A percentile compares a stretch with the other conserved stretches of the same genome.
Evolutionary conservation across 2,113 vertebrate species (phyloP).

Genomic region (Pica pica): DNA sequence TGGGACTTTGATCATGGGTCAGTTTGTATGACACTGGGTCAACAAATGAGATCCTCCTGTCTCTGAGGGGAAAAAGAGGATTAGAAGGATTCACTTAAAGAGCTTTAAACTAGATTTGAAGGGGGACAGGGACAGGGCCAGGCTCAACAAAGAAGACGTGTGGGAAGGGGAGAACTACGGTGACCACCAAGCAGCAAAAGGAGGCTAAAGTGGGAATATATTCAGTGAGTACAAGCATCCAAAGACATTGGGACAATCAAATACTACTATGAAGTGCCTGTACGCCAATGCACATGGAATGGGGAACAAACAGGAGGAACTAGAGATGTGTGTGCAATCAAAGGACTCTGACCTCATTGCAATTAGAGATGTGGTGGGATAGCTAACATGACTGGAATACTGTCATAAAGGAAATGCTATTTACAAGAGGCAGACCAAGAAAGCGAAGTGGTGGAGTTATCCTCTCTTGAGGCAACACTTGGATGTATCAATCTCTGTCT

Average conservation of each 20-base stretch:
- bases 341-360: neutral
- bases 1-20: neutral
- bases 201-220: neutral
- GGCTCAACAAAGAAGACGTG: neutral
- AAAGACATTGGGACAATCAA: neutral
- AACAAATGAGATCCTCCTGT: neutral
- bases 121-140: neutral
- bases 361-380: neutral
- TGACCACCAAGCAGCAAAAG: neutral
- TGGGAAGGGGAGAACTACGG: neutral
- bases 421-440: neutral
- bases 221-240: neutral
- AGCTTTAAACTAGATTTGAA: neutral
- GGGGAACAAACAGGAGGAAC: neutral
- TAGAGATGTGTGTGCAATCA: neutral
- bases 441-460: accelerated
- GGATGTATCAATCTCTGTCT: neutral
- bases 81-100: neutral
- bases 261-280: neutral
- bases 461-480: neutral
- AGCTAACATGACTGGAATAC: neutral
- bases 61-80: neutral
- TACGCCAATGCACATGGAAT: neutral
- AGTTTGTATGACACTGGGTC: neutral
- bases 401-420: neutral